These are phyloP conservation scores for Myiotriccus ornatus DNA, from an alignment of 2,797 vertebrate genomes.

Conservation along the genomic window DNA sequence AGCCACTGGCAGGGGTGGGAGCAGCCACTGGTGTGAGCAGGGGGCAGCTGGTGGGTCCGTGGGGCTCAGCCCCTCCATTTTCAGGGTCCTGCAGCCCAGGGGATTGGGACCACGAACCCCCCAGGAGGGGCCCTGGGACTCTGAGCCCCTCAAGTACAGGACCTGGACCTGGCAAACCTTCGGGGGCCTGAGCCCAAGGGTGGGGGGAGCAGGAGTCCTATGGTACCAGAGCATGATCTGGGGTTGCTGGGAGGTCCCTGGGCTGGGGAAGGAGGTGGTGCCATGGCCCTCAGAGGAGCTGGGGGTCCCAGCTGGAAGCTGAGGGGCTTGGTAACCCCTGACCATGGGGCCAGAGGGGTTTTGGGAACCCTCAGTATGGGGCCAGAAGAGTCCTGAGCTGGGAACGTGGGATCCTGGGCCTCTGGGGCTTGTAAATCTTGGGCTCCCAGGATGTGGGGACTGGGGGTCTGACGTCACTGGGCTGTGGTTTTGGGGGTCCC, in stretches of 20 bases:
- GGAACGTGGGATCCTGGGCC: background rate
- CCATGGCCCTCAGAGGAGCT: background rate
- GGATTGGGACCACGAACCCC: no score
- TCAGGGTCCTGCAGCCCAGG: background rate
- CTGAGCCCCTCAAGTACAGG: background rate
- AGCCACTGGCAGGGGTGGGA: background rate
- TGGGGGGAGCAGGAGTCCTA: background rate
- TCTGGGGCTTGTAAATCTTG: background rate
- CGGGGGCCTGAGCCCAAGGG: background rate
- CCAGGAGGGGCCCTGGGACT: no score
- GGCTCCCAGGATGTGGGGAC: background rate
- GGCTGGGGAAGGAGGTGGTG: no score
- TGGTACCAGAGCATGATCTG: fast-evolving
- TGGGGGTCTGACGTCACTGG: fast-evolving
- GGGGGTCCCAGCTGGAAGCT: background rate
- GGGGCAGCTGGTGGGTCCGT: no score
- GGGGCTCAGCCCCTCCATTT: background rate
- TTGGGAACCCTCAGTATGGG: background rate
- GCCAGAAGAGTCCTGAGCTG: background rate
- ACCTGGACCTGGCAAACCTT: background rate
- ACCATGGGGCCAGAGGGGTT: background rate
- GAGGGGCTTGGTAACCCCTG: background rate
- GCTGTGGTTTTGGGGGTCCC: background rate
- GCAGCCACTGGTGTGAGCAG: background rate
- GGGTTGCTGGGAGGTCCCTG: background rate